A percentile compares a stretch with the other conserved stretches of the same genome.
phyloP scores from a whole-genome alignment of 2,888 invertebrate species.

The Elmis aenea region DNA sequence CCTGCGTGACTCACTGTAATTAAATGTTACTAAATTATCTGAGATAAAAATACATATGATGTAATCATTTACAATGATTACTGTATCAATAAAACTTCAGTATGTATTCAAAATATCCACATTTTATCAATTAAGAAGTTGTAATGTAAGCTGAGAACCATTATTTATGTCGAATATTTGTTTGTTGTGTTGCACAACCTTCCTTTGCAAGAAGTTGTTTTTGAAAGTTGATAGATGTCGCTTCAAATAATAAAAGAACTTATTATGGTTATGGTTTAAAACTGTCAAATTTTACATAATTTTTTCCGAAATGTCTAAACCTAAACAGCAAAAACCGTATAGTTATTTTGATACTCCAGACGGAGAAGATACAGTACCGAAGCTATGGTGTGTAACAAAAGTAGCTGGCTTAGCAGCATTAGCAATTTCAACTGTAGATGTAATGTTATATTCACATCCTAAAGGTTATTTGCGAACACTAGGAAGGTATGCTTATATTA shows the following conservation, averaged over 20 bases:
- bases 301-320: slow-evolving; percentile 10
- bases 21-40: too few relatives aligned
- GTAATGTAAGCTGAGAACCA: too few relatives aligned
- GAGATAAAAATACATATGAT: too few relatives aligned
- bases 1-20: not conserved
- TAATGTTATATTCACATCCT: slow-evolving; percentile 57
- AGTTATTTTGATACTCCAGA: slow-evolving; percentile 66
- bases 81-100: too few relatives aligned
- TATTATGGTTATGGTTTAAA: not conserved
- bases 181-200: too few relatives aligned
- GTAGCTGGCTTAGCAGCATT: slow-evolving; percentile 52
- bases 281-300: not conserved
- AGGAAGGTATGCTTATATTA: slow-evolving; percentile 53
- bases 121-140: too few relatives aligned
- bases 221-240: too few relatives aligned
- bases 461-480: slow-evolving; percentile 49
- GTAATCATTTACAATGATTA: too few relatives aligned
- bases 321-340: slow-evolving; percentile 27
- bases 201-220: too few relatives aligned
- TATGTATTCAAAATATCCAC: too few relatives aligned
- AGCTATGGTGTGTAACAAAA: slow-evolving; percentile 57
- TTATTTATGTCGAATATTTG: too few relatives aligned
- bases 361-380: slow-evolving; percentile 62
- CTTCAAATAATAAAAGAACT: not conserved
- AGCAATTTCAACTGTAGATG: slow-evolving; percentile 53